A percentile compares a stretch with the other conserved stretches of the same genome.
Conservation (phyloP, 2,113 vertebrate genomes). For the Heterotilapia buettikoferi region DNA sequence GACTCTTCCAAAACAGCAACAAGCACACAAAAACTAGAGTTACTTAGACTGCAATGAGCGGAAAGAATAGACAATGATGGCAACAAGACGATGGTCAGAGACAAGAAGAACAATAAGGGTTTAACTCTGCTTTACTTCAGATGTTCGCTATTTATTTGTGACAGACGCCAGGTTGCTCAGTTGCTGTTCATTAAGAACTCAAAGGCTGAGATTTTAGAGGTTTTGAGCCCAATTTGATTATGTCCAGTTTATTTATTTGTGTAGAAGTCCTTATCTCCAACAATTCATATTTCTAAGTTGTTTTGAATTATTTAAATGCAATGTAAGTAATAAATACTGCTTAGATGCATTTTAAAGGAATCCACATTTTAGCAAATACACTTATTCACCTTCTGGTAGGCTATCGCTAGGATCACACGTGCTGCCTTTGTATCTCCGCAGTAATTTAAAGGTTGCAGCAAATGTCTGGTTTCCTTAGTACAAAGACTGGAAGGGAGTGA, state of each 20-base stretch:
- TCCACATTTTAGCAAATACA: background rate
- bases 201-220: background rate
- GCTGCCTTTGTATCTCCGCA: background rate
- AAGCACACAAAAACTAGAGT: background rate
- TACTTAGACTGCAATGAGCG: background rate
- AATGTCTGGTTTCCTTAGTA: background rate
- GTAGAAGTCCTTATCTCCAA: background rate
- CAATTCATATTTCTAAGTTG: background rate
- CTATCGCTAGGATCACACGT: background rate
- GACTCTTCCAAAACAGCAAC: constrained; percentile 1
- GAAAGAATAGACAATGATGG: background rate
- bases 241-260: background rate
- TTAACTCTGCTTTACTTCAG: background rate
- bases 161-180: background rate
- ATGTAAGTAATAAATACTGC: background rate
- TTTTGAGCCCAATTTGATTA: no score
- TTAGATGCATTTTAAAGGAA: background rate
- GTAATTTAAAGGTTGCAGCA: background rate
- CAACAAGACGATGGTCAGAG: no score
- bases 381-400: background rate
- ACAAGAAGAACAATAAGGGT: background rate
- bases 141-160: background rate
- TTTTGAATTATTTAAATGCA: background rate
- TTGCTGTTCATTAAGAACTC: background rate
- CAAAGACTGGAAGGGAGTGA: background rate